Conservation (phyloP, 2,888 invertebrate genomes). For the Syrphus vitripennis region DNA sequence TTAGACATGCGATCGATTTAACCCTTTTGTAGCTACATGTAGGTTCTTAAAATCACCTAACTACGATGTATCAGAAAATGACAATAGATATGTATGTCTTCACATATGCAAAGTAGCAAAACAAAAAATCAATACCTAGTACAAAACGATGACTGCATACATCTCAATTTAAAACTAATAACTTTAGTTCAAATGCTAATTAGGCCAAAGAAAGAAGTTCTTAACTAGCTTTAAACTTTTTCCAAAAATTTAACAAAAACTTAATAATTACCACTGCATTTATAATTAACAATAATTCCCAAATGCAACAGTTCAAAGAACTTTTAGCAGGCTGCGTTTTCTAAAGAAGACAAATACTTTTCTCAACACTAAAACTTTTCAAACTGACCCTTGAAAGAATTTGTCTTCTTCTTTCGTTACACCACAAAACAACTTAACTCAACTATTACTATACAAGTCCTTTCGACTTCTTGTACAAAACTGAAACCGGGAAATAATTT, state of each 20-base stretch:
- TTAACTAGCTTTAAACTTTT: neutral
- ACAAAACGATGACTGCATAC: no score
- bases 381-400: slow-evolving; percentile 11
- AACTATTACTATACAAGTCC: slow-evolving; percentile 24
- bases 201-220: neutral
- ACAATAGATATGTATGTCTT: neutral
- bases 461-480: slow-evolving; percentile 35
- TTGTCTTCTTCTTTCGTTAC: neutral
- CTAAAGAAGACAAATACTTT: neutral
- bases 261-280: neutral
- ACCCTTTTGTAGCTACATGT: neutral
- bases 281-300: neutral
- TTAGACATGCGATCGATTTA: slow-evolving; percentile 14
- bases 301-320: slow-evolving; percentile 21
- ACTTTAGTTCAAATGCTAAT: neutral
- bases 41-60: neutral
- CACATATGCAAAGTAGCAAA: no score
- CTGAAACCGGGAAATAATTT: slow-evolving; percentile 52
- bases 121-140: no score
- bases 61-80: no score
- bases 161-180: neutral
- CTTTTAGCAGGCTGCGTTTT: neutral
- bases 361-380: neutral
- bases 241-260: neutral
- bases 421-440: slow-evolving; percentile 17